Conservation (phyloP, 1,140 invertebrate species). For the Lepidotrigona ventralis region DNA sequence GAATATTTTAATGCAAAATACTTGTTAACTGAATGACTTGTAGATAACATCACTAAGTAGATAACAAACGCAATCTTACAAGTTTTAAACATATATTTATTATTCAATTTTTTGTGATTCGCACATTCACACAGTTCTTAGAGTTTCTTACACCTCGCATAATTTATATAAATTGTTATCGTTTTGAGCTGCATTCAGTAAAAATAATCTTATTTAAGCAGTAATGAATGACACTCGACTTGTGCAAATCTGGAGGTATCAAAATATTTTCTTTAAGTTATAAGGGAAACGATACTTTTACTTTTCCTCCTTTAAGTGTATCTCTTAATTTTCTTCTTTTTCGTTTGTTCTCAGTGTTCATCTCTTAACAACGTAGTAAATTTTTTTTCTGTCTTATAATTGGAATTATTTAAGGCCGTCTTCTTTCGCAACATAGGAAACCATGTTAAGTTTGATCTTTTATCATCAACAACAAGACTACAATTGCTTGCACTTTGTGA, state of each 20-base stretch:
- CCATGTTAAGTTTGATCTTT: slow-evolving; percentile 71
- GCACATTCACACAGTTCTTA: slow-evolving; percentile 72
- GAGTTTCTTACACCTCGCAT: slow-evolving; percentile 55
- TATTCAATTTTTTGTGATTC: slow-evolving; percentile 73
- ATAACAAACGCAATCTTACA: slow-evolving; percentile 40
- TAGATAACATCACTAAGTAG: not conserved
- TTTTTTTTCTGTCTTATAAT: slow-evolving; percentile 67
- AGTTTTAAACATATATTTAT: slow-evolving; percentile 79
- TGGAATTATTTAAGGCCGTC: slow-evolving; percentile 77
- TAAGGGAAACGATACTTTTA: slow-evolving; percentile 63
- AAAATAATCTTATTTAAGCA: slow-evolving; percentile 78
- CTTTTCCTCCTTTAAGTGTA: slow-evolving; percentile 35
- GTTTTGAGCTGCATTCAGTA: slow-evolving; percentile 74
- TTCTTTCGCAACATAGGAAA: slow-evolving; percentile 73
- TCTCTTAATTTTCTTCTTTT: slow-evolving; percentile 16
- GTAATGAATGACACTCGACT: slow-evolving; percentile 70
- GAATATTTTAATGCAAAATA: not conserved
- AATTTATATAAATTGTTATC: slow-evolving; percentile 64
- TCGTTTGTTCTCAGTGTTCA: slow-evolving; percentile 35
- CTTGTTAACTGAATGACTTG: not conserved
- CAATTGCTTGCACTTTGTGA: slow-evolving; percentile 55
- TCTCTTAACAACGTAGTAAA: slow-evolving; percentile 63
- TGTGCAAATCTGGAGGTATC: slow-evolving; percentile 78
- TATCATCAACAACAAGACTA: slow-evolving; percentile 56
- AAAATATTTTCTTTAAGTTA: slow-evolving; percentile 76